phyloP scores from a whole-genome alignment of 2,888 invertebrate species.

The Aspidiotus rigidus region DNA sequence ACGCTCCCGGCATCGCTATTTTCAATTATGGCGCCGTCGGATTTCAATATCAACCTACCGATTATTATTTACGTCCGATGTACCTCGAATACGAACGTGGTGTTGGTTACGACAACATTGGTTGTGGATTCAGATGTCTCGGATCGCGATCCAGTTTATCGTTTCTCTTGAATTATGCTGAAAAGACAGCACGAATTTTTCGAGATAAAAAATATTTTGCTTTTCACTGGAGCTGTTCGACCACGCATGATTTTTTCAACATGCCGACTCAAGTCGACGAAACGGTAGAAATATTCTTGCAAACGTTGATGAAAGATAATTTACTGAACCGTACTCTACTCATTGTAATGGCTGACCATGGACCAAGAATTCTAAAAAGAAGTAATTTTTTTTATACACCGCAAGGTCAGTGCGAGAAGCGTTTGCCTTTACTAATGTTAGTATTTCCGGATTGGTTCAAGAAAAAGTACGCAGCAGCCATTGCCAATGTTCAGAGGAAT shows the following conservation, averaged over 20 bases:
- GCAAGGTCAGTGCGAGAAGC: conserved; percentile 2
- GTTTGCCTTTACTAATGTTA: neutral
- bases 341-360: neutral
- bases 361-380: neutral
- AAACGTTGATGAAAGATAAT: neutral
- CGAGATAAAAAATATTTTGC: neutral
- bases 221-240: neutral
- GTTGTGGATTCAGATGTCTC: neutral
- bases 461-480: neutral
- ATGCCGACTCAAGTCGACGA: neutral
- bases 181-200: neutral
- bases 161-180: neutral
- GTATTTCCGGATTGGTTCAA: neutral
- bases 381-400: neutral
- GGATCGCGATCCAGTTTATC: neutral
- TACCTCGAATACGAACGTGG: neutral
- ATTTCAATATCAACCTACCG: neutral
- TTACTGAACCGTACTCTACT: neutral
- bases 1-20: neutral
- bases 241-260: neutral
- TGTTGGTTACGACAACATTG: neutral
- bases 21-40: neutral
- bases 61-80: neutral
- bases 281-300: neutral
- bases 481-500: neutral